These are phyloP conservation scores for Leucophenga maculata DNA, from an alignment of 2,888 invertebrate genomes.

Conservation along the genomic window DNA sequence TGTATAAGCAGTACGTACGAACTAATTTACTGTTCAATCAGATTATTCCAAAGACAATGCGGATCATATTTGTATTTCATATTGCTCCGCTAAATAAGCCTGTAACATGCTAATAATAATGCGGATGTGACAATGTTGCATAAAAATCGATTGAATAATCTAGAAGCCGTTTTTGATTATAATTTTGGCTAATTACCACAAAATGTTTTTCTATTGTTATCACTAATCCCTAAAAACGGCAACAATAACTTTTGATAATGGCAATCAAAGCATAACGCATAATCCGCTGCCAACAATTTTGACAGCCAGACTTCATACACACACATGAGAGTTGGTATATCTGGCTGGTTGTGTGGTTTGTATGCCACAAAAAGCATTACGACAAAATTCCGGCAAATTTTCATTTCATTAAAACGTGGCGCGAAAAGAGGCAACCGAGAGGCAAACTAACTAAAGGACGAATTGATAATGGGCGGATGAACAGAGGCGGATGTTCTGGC, in stretches of 20 bases:
- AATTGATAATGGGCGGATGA: neutral
- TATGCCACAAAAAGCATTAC: conserved; percentile 15
- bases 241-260: neutral
- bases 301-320: neutral
- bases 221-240: neutral
- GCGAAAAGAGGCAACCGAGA: neutral
- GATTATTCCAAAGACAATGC: too few relatives aligned
- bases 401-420: conserved; percentile 5
- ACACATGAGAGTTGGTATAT: too few relatives aligned
- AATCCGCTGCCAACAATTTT: neutral
- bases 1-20: too few relatives aligned
- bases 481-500: neutral
- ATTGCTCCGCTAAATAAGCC: too few relatives aligned
- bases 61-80: too few relatives aligned
- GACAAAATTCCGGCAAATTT: conserved; percentile 7
- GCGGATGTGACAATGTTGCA: too few relatives aligned
- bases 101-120: too few relatives aligned
- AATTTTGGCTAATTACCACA: too few relatives aligned
- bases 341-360: neutral
- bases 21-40: too few relatives aligned
- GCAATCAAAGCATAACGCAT: neutral
- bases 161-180: too few relatives aligned
- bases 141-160: too few relatives aligned
- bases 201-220: neutral
- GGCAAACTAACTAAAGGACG: neutral